Evolutionary conservation across 2,888 invertebrate genomes (phyloP), one percentile per base, ranked within the genome.

Genomic region (Amiota minor): DNA sequence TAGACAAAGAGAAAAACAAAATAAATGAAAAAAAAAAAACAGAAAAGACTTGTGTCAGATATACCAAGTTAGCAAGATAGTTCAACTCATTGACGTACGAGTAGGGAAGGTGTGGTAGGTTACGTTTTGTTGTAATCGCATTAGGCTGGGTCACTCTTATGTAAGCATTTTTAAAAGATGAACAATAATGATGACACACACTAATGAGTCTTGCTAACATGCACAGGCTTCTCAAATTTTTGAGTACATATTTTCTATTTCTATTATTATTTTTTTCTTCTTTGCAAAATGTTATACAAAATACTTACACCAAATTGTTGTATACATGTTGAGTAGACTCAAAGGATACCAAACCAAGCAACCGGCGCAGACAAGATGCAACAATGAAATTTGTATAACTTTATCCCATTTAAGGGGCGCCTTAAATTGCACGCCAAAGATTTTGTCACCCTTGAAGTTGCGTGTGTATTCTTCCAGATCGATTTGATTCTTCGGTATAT

Each of bases 361-460:
- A 73, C 90, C 80, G 0, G 91, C 0, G 2, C 90, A 89, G 0
- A 90, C 74, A 0, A 92, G 14, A 78, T 93, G 93, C 49, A 93
- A 88, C 11, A 91, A 10, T 1, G 88, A 86, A 61, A 94, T 92
- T 45, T 89, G 88, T 74, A 93, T 89, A 16, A 92, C 90, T 81
- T 93, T 93, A 64, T 88, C 88, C 94, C 94, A 94, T 80, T 92
- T 92, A n/a, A 94, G 89, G 0, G 93, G 92, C 2, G 93, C 92
- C 59, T 91, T 82, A 74, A 93, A 93, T 4, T 92, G 91, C 74
- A 90, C 79, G 45, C 89, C 89, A 2, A 89, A 74, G 2, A 89
- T 74, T 2, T 80, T 83, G 74, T 88, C 88, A 35, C 88, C 89
- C 71, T 87, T 84, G 64, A 88, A 89, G 16, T 78, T 83, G 67